Conservation (phyloP, 2,113 vertebrate genomes). For the Marcusenius ussheri region DNA sequence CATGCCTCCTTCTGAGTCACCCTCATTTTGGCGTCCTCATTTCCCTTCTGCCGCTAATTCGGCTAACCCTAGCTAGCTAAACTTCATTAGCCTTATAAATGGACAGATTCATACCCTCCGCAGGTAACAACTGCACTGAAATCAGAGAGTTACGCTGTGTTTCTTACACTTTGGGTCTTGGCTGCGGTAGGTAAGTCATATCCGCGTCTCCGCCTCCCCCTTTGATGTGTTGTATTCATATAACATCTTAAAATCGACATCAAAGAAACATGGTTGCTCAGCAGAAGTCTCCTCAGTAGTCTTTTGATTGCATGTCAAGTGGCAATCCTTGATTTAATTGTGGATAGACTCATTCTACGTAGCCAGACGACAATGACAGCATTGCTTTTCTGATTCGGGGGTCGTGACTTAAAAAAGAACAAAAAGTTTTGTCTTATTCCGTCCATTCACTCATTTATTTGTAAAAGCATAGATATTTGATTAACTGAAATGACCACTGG, state of each 20-base stretch:
- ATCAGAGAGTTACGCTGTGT: not conserved
- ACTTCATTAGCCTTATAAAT: not conserved
- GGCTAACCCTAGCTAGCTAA: not conserved
- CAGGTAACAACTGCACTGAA: not conserved
- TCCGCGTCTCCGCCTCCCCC: not conserved
- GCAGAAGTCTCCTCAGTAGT: not conserved
- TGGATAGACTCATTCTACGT: not conserved
- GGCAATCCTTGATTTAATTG: constrained; percentile 21
- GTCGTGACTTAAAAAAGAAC: not conserved
- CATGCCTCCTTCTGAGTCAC: not conserved
- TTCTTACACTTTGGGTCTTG: not conserved
- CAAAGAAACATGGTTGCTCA: constrained; percentile 16
- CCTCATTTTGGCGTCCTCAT: not conserved
- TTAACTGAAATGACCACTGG: not conserved
- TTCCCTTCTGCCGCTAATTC: not conserved
- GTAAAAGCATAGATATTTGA: not conserved
- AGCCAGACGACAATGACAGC: not conserved
- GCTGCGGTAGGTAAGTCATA: constrained; percentile 1
- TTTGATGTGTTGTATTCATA: constrained; percentile 20
- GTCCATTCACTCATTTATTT: not conserved
- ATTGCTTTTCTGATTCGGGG: not conserved
- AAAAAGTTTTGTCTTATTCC: not conserved
- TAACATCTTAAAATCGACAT: constrained; percentile 12
- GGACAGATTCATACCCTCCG: not conserved
- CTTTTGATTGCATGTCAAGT: constrained; percentile 18